Percentiles rank a stretch among this genome's conserved stretches.
phyloP scores from a whole-genome alignment of 1,140 invertebrate genomes.

The Hylyphantes graminicola region DNA sequence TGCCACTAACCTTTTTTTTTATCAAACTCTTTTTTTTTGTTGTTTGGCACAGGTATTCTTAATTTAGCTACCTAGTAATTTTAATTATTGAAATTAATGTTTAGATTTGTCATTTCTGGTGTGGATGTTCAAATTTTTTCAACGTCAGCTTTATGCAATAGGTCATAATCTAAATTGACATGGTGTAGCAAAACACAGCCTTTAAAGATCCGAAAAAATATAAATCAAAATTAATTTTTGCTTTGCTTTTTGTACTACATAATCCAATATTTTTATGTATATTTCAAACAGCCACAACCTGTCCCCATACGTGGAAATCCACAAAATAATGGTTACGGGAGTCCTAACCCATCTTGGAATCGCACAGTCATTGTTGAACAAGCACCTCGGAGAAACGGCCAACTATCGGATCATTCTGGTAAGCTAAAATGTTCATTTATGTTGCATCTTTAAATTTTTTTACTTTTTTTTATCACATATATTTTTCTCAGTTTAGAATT shows the following conservation, averaged over 20 bases:
- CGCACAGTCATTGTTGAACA: constrained; percentile 52
- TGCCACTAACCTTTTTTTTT: too few relatives aligned
- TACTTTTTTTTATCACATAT: too few relatives aligned
- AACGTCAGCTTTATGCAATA: too few relatives aligned
- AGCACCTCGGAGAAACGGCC: constrained; percentile 55
- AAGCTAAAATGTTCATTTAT: background rate
- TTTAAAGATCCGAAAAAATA: background rate
- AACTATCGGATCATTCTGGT: constrained; percentile 52
- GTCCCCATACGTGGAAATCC: constrained; percentile 39
- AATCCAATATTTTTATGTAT: background rate
- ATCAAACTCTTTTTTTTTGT: too few relatives aligned
- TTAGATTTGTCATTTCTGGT: too few relatives aligned
- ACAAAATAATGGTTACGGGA: constrained; percentile 49
- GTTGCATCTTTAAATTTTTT: too few relatives aligned
- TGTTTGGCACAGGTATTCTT: too few relatives aligned
- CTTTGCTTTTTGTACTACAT: background rate
- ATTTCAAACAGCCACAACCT: constrained; percentile 49
- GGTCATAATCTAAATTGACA: too few relatives aligned
- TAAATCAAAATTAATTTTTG: background rate
- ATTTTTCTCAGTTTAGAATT: background rate
- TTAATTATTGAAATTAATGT: too few relatives aligned
- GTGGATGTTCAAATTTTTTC: too few relatives aligned
- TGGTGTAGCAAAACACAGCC: too few relatives aligned
- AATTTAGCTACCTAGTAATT: too few relatives aligned
- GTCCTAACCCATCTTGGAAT: constrained; percentile 49